These are phyloP conservation scores for Euplexia lucipara DNA, from an alignment of 2,888 invertebrate species.

Conservation along the genomic window DNA sequence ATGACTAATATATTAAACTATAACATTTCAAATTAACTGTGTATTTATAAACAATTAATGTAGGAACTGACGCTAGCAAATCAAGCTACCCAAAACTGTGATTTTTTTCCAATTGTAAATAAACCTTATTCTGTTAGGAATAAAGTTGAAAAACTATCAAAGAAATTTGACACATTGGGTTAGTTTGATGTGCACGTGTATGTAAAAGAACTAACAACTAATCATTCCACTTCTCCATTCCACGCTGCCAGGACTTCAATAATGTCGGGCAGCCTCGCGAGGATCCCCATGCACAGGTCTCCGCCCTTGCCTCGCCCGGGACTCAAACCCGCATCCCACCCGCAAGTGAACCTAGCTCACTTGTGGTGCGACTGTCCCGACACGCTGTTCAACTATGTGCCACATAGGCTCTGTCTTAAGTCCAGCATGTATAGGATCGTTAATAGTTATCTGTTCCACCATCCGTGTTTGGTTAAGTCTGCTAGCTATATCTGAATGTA, in stretches of 20 bases:
- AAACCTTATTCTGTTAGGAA: too few relatives aligned
- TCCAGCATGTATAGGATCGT: constrained; percentile 78
- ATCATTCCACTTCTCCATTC: constrained; percentile 62
- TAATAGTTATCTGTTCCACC: constrained; percentile 82
- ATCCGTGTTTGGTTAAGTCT: constrained; percentile 81
- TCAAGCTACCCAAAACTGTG: too few relatives aligned
- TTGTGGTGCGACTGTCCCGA: constrained; percentile 85
- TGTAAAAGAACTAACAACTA: constrained; percentile 30
- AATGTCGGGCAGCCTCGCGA: constrained; percentile 87
- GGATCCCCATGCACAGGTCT: constrained; percentile 90
- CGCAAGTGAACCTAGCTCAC: constrained; percentile 71
- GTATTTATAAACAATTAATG: not conserved
- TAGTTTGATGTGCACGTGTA: too few relatives aligned
- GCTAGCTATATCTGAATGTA: constrained; percentile 81
- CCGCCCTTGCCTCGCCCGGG: constrained; percentile 64
- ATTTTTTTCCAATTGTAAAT: too few relatives aligned
- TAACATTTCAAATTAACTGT: not conserved
- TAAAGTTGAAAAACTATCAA: too few relatives aligned
- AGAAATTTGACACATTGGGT: too few relatives aligned
- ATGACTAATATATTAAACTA: not conserved
- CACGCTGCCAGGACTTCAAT: constrained; percentile 88
- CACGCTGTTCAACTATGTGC: constrained; percentile 78
- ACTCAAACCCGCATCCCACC: constrained; percentile 56
- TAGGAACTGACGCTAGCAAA: too few relatives aligned
- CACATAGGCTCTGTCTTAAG: constrained; percentile 81